A percentile compares a stretch with the other conserved stretches of the same genome.
Evolutionary conservation across 2,888 invertebrate genomes (phyloP).

Genomic region (Rhimphoctona megacephalus): DNA sequence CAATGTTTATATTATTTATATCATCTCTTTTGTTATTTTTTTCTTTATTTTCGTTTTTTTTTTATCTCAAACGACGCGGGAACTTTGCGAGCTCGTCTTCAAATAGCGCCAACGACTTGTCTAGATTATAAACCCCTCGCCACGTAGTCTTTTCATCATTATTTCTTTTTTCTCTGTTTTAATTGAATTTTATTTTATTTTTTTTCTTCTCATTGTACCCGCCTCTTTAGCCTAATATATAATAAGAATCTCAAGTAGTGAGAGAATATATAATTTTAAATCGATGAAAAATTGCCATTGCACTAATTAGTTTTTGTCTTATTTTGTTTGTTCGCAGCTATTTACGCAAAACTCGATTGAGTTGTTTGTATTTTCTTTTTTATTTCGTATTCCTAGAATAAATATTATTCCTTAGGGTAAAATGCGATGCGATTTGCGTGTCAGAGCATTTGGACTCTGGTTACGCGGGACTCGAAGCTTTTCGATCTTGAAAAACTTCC

Average conservation of each 20-base stretch:
- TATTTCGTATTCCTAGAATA: constrained; percentile 46
- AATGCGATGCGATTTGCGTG: constrained; percentile 54
- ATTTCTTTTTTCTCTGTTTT: constrained; percentile 19
- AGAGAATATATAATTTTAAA: constrained; percentile 63
- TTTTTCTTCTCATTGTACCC: constrained; percentile 54
- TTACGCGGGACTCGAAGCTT: constrained; percentile 7
- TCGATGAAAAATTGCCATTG: constrained; percentile 65
- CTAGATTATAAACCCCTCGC: constrained; percentile 26
- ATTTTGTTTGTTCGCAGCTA: constrained; percentile 51
- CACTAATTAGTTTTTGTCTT: constrained; percentile 58
- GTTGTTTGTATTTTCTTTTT: constrained; percentile 12
- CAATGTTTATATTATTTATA: constrained; percentile 78
- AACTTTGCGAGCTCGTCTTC: constrained; percentile 58
- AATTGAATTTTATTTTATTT: not conserved
- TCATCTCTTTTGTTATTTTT: constrained; percentile 72
- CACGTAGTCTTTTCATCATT: not conserved
- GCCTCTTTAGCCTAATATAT: constrained; percentile 60
- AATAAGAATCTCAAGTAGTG: constrained; percentile 66
- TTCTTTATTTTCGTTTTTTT: constrained; percentile 62
- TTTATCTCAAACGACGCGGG: constrained; percentile 49
- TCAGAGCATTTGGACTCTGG: not conserved
- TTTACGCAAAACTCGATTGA: constrained; percentile 62
- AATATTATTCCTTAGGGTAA: constrained; percentile 56
- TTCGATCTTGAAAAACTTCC: constrained; percentile 26
- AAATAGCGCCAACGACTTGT: constrained; percentile 35